Evolutionary conservation across 2,888 invertebrate genomes (phyloP).

Genomic region (Drosophila anomalata): DNA sequence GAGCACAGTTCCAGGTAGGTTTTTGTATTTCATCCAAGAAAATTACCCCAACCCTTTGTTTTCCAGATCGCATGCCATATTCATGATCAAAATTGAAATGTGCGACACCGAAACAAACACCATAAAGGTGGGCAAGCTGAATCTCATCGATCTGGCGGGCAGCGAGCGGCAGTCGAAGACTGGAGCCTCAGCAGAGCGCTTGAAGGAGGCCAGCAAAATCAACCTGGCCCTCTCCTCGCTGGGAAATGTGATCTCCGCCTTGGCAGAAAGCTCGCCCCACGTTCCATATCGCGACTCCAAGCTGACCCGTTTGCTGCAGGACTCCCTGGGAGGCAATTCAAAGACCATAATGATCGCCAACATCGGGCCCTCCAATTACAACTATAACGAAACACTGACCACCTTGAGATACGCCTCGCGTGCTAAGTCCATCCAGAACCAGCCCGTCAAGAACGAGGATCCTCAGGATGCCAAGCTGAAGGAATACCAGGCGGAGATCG

Average conservation of each 20-base stretch:
- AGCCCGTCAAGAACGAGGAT: slow-evolving; percentile 99
- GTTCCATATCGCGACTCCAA: slow-evolving; percentile 99
- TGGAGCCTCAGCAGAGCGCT: slow-evolving; percentile 95
- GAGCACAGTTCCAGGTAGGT: slow-evolving; percentile 92
- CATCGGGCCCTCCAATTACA: slow-evolving; percentile 98
- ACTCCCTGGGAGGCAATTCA: slow-evolving; percentile 99
- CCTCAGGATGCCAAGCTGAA: slow-evolving; percentile 98
- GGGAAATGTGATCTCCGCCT: slow-evolving; percentile 98
- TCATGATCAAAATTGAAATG: slow-evolving; percentile 98
- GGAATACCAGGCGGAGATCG: slow-evolving; percentile 98
- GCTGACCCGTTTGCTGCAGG: slow-evolving; percentile 96
- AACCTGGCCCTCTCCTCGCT: slow-evolving; percentile 98
- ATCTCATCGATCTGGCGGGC: slow-evolving; percentile 98
- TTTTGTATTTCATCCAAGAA: not conserved
- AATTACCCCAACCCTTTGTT: not conserved
- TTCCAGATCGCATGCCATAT: slow-evolving; percentile 96
- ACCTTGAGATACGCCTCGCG: slow-evolving; percentile 98
- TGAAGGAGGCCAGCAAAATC: slow-evolving; percentile 98
- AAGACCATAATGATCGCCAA: slow-evolving; percentile 99
- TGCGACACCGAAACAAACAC: slow-evolving; percentile 87
- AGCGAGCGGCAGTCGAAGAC: slow-evolving; percentile 99
- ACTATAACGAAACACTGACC: slow-evolving; percentile 98
- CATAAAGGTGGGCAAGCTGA: slow-evolving; percentile 94
- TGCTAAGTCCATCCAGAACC: slow-evolving; percentile 99
- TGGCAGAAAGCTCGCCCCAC: slow-evolving; percentile 97